Evolutionary conservation across 2,888 invertebrate species (phyloP), one percentile per base, ranked within the genome.

Genomic region (Eupelmus urozonus): DNA sequence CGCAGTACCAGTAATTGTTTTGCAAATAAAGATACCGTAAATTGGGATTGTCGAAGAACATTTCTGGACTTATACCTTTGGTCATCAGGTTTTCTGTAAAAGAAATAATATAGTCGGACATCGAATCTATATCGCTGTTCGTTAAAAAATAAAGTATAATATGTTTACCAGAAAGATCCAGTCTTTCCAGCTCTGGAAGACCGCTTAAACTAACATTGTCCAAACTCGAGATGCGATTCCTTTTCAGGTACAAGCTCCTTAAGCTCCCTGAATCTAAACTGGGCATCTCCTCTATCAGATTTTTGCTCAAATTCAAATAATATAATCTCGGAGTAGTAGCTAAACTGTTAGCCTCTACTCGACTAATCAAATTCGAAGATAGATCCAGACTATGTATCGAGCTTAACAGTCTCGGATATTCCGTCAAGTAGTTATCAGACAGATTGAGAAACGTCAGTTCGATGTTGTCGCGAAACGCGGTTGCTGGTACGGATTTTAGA

Each of bases 1-100:
- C 80, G 86, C 96, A 96, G 78, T 93, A 91, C 95, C 95, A 96
- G 82, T 94, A 94, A 87, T 96, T 96, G 84, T 95, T 94, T 18
- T 92, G 91, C 60, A 95, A 86, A 85, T 92, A 91, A n/a, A 95
- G 87, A 71, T 91, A 90, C 78, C 91, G 90, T 59, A 94, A 88
- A 80, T 92, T 92, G 11, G 91, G 90, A 87, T 94, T 94, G 1
- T 91, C 90, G 0, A 91, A 91, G 84, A 95, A 95, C 84, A 91
- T 92, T 0, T 90, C 90, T 7, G 91, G 90, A 49, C 90, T 91
- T 88, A 94, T 92, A 49, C 93, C 91, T 66, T 91, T 92, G 0
- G 93, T 94, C 82, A 95, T 91, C 76, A 94, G 92, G 86, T 96
- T 95, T 45, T 94, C 95, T 89, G 72, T 1, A 40, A 9, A 18